Evolutionary conservation across 2,113 vertebrate species (phyloP), one percentile per base, ranked within the genome.

Genomic region (Labrus mixtus): DNA sequence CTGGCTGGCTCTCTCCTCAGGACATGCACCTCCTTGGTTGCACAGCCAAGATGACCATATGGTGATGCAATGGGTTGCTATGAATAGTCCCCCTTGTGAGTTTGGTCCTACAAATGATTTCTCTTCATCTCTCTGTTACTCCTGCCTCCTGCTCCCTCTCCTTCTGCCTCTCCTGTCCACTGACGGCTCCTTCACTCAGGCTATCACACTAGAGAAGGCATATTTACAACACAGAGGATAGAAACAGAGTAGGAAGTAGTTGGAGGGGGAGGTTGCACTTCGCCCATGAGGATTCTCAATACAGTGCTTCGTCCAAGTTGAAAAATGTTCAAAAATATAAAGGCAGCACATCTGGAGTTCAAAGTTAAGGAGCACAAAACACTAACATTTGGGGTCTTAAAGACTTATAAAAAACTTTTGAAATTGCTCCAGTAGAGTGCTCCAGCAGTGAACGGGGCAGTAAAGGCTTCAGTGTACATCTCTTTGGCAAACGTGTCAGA

Each of bases 111-210:
- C 23, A 20, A 51, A 55, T 62, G 85, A 25, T 70, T 67, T 83
- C 20, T 54, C 45, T 45, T 68, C 71, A 51, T 8, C 4, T 41
- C 48, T 39, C 20, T 12, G 6, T 60, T 8, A 54, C 19, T 23
- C 36, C 37, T 39, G n/a, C 25, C 37, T 37, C 16, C 11, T 39
- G 6, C 41, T n/a, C 8, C 22, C 20, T 59, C 39, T 41, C 29
- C 37, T 12, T 68, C 55, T 75, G 16, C 46, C 53, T 54, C 78
- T 62, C 57, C 75, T 50, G 51, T 79, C 62, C 79, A 36, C 70
- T 65, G 67, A 73, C 87, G 54, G 66, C 81, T 92, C 81, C 82
- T 89, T 89, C 89, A 68, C 70, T 85, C 83, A 11, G 62, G 50
- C 63, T 63, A 41, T 85, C 64, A 17, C 69, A 71, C 83, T n/a